Base-by-base conservation (phyloP, 2,888 invertebrate species). In the Lasioglossum vierecki region DNA sequence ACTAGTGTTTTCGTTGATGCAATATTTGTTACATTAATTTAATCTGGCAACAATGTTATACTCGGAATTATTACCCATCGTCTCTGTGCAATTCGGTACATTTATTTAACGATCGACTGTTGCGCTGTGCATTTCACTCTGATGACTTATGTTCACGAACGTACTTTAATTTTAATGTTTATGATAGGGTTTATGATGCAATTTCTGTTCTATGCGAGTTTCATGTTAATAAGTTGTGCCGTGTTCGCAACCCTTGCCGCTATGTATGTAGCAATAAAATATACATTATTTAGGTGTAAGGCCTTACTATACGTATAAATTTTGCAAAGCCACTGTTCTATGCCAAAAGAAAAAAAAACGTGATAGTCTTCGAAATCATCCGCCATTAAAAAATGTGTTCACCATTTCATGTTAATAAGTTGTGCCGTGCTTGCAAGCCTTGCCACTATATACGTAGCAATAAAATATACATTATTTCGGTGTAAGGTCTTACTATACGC, bases 111-210 rank as follows among this genome's bases (percentile, higher is more conserved):
- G 80, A 82, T 80, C 57, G 74, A 18, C 46, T 35, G 46, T 18
- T n/a, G 70, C 22, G 15, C 68, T 70, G 44, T 15, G 80, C 76
- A 76, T 81, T 83, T 73, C 82, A 30, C 68, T 68, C 49, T 49
- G 39, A 77, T 82, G 66, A 83, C 82, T 82, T 76, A 76, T 66
- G 81, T 53, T 63, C 72, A 57, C 76, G 53, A 76, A 66, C 30
- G 44, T 73, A 77, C 83, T 74, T 68, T 76, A 81, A 83, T 83
- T 83, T 82, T 82, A 80, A 83, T 74, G 83, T 72, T 83, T 74
- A 74, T 66, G 76, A 82, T 66, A 63, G 57, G 76, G 66, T 81
- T 83, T 73, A 83, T 63, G 76, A 73, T 57, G 76, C 44, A 76
- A 72, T 83, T 83, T 63, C 72, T 72, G 76, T 76, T 83, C 81